phyloP scores from a whole-genome alignment of 2,888 invertebrate genomes.

The Ligdia adustata region DNA sequence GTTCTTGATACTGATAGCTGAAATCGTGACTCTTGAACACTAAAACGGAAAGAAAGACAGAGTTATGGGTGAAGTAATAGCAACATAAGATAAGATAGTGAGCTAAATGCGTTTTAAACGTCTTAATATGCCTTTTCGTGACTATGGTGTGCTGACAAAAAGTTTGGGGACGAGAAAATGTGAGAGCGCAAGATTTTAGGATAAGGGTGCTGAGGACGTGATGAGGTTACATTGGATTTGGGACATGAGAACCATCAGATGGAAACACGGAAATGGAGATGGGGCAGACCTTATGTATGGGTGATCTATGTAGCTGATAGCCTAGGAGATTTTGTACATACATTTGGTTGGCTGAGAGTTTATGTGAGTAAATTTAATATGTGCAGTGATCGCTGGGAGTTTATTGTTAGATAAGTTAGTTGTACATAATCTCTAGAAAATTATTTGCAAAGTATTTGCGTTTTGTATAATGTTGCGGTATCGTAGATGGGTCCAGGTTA shows the following conservation, averaged over 20 bases:
- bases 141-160: constrained; percentile 78
- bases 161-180: constrained; percentile 68
- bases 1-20: constrained; percentile 86
- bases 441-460: too few relatives aligned
- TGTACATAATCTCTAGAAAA: too few relatives aligned
- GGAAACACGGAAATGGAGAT: constrained; percentile 56
- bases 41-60: constrained; percentile 87
- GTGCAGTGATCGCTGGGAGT: too few relatives aligned
- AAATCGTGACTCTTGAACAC: constrained; percentile 93
- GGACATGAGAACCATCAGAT: constrained; percentile 68
- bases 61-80: constrained; percentile 80
- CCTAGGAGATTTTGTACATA: not conserved
- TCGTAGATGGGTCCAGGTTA: too few relatives aligned
- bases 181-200: constrained; percentile 60
- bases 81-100: constrained; percentile 77
- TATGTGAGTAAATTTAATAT: too few relatives aligned
- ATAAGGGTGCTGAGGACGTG: constrained; percentile 68
- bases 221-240: constrained; percentile 64
- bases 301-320: constrained; percentile 17
- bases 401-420: too few relatives aligned
- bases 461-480: too few relatives aligned
- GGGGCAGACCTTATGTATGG: constrained; percentile 16
- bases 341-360: not conserved
- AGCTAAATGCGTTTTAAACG: constrained; percentile 82
- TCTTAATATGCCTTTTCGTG: constrained; percentile 81